phyloP scores from a whole-genome alignment of 2,113 vertebrate species.

The Atrichornis clamosus region DNA sequence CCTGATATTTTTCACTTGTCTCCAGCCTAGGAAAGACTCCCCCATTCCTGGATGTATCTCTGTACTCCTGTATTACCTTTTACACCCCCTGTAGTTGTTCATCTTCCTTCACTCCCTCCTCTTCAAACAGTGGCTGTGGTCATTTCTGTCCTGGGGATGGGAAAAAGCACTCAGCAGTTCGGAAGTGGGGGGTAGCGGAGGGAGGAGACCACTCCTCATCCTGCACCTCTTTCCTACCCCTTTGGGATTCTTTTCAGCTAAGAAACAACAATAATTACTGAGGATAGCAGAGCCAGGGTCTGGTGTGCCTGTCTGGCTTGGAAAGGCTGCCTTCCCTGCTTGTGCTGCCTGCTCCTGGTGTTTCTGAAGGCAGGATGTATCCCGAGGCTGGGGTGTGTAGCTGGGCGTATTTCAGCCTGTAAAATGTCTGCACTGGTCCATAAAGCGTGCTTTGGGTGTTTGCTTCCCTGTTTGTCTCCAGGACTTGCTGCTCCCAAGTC shows the following conservation, averaged over 20 bases:
- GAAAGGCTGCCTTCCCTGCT: background rate
- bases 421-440: background rate
- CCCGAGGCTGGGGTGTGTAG: background rate
- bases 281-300: background rate
- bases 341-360: background rate
- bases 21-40: background rate
- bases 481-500: background rate
- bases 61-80: background rate
- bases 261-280: background rate
- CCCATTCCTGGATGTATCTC: background rate
- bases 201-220: background rate
- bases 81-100: background rate
- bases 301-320: background rate
- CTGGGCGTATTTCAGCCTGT: background rate
- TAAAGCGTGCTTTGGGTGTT: background rate
- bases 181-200: background rate
- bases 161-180: background rate
- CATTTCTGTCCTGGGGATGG: background rate
- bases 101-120: background rate
- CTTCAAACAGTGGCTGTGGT: background rate
- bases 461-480: background rate
- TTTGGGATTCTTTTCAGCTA: background rate
- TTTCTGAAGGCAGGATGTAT: background rate
- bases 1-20: background rate
- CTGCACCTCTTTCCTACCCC: background rate